Evolutionary conservation across 2,888 invertebrate genomes (phyloP).

Genomic region (Biston stratarius): DNA sequence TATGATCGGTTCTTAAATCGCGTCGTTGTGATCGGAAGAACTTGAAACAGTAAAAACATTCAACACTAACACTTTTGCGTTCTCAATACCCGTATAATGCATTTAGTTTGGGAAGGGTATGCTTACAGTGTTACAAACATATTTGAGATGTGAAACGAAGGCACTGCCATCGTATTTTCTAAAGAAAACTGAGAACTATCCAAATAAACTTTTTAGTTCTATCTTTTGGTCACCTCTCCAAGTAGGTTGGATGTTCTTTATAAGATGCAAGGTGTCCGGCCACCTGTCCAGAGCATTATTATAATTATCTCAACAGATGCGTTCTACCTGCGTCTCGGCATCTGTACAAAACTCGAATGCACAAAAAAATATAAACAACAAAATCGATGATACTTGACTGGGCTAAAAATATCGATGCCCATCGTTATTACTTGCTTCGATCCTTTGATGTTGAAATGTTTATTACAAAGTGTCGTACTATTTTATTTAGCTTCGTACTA

Average conservation of each 20-base stretch:
- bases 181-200: neutral
- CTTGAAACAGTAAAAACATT: neutral
- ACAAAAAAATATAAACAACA: constrained; percentile 61
- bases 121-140: neutral
- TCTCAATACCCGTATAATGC: neutral
- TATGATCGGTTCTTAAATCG: too few relatives aligned
- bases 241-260: constrained; percentile 14
- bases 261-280: constrained; percentile 78
- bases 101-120: constrained; percentile 14
- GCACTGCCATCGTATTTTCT: neutral
- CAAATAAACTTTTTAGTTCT: neutral
- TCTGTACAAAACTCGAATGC: constrained; percentile 49
- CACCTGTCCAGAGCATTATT: constrained; percentile 74
- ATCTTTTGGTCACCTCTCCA: neutral
- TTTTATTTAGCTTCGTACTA: neutral
- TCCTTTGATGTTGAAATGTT: constrained; percentile 37
- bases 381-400: constrained; percentile 25
- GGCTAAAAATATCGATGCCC: constrained; percentile 33
- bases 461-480: neutral
- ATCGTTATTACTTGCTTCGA: constrained; percentile 3
- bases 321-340: constrained; percentile 69
- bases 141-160: neutral
- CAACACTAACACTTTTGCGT: neutral
- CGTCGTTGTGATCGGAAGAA: too few relatives aligned
- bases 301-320: constrained; percentile 81